phyloP scores from a whole-genome alignment of 2,797 vertebrate genomes.

The Propithecus perrieri region DNA sequence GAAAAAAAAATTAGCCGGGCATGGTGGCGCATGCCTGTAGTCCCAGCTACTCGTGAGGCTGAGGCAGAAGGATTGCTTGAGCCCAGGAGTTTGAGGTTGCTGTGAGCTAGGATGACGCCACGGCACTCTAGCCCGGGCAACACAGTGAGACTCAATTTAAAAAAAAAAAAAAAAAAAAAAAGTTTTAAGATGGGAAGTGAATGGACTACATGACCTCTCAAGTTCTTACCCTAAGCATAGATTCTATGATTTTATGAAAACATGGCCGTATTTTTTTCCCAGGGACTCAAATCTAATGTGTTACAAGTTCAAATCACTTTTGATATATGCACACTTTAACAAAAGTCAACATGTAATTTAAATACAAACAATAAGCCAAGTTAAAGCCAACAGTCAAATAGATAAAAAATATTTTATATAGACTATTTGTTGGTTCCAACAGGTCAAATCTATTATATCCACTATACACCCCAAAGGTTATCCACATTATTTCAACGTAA shows the following conservation, averaged over 20 bases:
- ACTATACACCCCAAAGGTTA: background rate
- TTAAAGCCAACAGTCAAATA: background rate
- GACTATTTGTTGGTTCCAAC: background rate
- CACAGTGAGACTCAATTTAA: background rate
- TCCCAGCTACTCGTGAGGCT: too few species aligned
- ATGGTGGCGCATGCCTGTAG: too few species aligned
- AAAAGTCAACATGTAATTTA: slow-evolving; percentile 5
- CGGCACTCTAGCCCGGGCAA: too few species aligned
- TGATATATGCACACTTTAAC: background rate
- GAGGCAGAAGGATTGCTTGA: too few species aligned
- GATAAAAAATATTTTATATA: background rate
- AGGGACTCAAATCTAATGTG: background rate
- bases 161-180: background rate
- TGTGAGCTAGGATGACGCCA: too few species aligned
- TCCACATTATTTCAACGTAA: background rate
- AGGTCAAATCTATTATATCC: background rate
- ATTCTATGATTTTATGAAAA: slow-evolving; percentile 22
- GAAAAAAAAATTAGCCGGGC: too few species aligned
- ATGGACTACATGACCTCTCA: background rate
- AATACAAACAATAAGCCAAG: slow-evolving; percentile 34
- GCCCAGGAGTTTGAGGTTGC: too few species aligned
- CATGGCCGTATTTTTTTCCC: background rate
- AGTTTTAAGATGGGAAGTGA: background rate
- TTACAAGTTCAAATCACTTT: slow-evolving; percentile 22
- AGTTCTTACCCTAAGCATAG: background rate